A percentile compares a stretch with the other conserved stretches of the same genome.
Evolutionary conservation across 2,113 vertebrate genomes (phyloP).

Genomic region (cattle (Bos taurus)): DNA sequence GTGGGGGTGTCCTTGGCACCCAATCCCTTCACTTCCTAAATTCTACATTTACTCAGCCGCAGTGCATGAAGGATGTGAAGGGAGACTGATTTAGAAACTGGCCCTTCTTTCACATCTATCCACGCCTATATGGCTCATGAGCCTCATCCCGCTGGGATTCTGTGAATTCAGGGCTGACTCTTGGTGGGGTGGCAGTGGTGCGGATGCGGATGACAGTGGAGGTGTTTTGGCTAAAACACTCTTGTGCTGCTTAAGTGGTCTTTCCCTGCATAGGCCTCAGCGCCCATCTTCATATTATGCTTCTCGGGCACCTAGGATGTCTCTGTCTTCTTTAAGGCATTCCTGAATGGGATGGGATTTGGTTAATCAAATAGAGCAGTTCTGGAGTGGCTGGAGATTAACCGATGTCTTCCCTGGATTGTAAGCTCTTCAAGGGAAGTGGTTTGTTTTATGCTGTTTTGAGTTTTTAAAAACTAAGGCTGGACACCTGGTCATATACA

Average conservation of each 20-base stretch:
- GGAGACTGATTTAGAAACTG: neutral
- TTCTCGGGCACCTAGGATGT: neutral
- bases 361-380: neutral
- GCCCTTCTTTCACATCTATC: neutral
- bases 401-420: neutral
- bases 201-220: fast-evolving
- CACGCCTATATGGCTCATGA: neutral
- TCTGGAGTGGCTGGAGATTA: neutral
- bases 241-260: neutral
- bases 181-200: fast-evolving
- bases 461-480: neutral
- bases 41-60: neutral
- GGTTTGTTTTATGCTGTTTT: neutral
- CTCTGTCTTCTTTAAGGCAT: neutral
- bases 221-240: neutral
- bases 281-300: too few species aligned
- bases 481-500: neutral
- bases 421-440: neutral
- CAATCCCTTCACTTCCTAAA: neutral
- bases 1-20: neutral
- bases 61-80: neutral
- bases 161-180: neutral
- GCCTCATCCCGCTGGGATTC: fast-evolving
- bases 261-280: neutral
- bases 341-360: neutral